Base-by-base conservation (phyloP, 2,797 vertebrate species). In the Rhodeus uyekii region DNA sequence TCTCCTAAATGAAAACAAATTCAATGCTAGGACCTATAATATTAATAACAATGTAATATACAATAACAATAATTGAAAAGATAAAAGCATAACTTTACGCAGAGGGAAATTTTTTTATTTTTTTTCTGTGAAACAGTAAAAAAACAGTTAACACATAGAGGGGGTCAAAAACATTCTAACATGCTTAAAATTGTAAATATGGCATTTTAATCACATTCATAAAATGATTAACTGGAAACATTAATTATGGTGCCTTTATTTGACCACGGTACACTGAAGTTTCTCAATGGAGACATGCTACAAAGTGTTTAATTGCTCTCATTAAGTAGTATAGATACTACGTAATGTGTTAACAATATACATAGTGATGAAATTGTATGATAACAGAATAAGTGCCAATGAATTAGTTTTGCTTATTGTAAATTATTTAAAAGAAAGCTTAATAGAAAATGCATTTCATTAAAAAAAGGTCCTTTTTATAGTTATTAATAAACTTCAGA, bases 161-260 rank as follows among this genome's bases (percentile, higher is more conserved):
- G 38, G n/a, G 19, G 76, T 81, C 24, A 81, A 29, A 83, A 29
- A 77, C 5, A 68, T 80, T 88, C 46, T 90, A 84, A 89, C 63
- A 68, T 86, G 60, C 78, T 58, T 73, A 85, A 75, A 80, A 86
- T 19, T 77, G 6, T 29, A 38, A 78, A 84, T 42, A 68, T 68
- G 48, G 76, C 88, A 65, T 85, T 38, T 65, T 73, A 82, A 86
- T 84, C 36, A 86, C n/a, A 73, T 22, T 86, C 82, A 85, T 44
- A 88, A 86, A 87, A 76, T 14, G 4, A 5, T 85, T 65, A 61
- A 83, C 32, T 50, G 1, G 42, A 36, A 48, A 50, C 8, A 8
- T 50, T 5, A 24, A 18, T n/a, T n/a, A n/a, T n/a, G n/a, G 9
- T 65, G 22, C 34, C 60, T 58, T 38, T 68, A 48, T 60, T 69